Percentiles rank a stretch among this genome's conserved stretches.
These are phyloP conservation scores for Trissolcus basalis DNA, from an alignment of 1,140 invertebrate genomes.

Conservation along the genomic window DNA sequence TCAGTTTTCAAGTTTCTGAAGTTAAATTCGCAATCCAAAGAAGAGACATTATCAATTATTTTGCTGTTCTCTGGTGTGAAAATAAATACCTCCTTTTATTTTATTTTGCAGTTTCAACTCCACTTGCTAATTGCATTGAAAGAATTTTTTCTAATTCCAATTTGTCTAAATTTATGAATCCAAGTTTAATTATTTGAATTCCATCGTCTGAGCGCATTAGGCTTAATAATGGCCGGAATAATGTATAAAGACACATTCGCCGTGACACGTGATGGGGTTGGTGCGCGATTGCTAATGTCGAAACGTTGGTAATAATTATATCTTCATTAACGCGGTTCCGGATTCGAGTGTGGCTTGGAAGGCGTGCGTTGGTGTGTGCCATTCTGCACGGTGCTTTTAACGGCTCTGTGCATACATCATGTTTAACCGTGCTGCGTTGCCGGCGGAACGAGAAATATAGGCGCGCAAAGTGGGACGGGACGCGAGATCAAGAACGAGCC, in stretches of 20 bases:
- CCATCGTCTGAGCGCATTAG: conserved; percentile 18
- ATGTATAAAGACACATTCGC: conserved; percentile 14
- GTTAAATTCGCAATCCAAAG: too few relatives aligned
- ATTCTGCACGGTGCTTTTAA: conserved; percentile 52
- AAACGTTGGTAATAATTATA: conserved; percentile 72
- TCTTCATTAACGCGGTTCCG: conserved; percentile 74
- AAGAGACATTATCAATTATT: too few relatives aligned
- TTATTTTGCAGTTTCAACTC: too few relatives aligned
- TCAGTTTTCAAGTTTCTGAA: too few relatives aligned
- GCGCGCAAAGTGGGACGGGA: conserved; percentile 43
- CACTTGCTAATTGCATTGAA: too few relatives aligned
- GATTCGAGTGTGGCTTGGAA: conserved; percentile 55
- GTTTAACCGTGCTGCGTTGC: conserved; percentile 68
- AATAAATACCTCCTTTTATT: too few relatives aligned
- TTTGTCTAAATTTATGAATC: too few relatives aligned
- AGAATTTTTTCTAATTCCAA: too few relatives aligned
- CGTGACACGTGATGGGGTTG: conserved; percentile 18
- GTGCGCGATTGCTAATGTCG: conserved; percentile 66
- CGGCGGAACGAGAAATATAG: conserved; percentile 39
- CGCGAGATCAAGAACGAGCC: conserved; percentile 40
- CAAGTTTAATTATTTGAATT: too few relatives aligned
- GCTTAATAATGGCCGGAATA: conserved; percentile 38
- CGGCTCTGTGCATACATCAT: conserved; percentile 66
- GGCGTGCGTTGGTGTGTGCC: conserved; percentile 15
- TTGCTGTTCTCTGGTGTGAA: too few relatives aligned